Evolutionary conservation across 2,888 invertebrate genomes (phyloP).

Genomic region (Elgonia sp.): DNA sequence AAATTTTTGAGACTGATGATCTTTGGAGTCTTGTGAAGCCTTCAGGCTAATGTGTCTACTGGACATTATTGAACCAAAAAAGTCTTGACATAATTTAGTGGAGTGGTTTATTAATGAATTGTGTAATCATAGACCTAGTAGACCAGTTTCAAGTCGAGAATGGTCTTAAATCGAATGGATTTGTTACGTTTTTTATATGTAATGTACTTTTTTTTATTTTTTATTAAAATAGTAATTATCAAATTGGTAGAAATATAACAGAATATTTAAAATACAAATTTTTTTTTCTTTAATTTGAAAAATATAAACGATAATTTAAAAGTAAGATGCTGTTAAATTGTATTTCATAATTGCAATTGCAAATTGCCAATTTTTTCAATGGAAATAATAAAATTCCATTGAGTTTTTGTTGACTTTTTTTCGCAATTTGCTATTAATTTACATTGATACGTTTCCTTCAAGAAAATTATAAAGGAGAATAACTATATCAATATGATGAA

Average conservation of each 20-base stretch:
- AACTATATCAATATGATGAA: slow-evolving; percentile 47
- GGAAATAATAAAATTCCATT: slow-evolving; percentile 1
- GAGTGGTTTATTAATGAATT: slow-evolving; percentile 63
- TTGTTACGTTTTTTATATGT: slow-evolving; percentile 23
- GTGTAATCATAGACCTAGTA: slow-evolving; percentile 51
- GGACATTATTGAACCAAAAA: slow-evolving; percentile 52
- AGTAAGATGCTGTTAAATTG: too few relatives aligned
- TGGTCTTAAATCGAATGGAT: slow-evolving; percentile 46
- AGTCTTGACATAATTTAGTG: slow-evolving; percentile 64
- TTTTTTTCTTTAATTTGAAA: background rate
- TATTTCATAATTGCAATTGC: background rate
- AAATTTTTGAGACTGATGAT: slow-evolving; percentile 46
- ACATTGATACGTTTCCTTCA: slow-evolving; percentile 57
- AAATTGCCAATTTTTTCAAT: background rate
- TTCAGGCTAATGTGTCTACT: slow-evolving; percentile 49
- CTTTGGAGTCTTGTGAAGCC: slow-evolving; percentile 32
- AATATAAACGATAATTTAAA: background rate
- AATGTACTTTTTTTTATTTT: background rate
- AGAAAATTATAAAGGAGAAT: slow-evolving; percentile 49
- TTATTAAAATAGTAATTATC: too few relatives aligned
- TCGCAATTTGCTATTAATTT: slow-evolving; percentile 29
- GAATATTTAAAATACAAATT: background rate
- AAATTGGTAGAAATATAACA: too few relatives aligned
- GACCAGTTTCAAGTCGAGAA: slow-evolving; percentile 44
- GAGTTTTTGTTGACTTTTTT: background rate